Evolutionary conservation across 1,140 invertebrate genomes (phyloP).

Genomic region (Rhopalosiphum padi): DNA sequence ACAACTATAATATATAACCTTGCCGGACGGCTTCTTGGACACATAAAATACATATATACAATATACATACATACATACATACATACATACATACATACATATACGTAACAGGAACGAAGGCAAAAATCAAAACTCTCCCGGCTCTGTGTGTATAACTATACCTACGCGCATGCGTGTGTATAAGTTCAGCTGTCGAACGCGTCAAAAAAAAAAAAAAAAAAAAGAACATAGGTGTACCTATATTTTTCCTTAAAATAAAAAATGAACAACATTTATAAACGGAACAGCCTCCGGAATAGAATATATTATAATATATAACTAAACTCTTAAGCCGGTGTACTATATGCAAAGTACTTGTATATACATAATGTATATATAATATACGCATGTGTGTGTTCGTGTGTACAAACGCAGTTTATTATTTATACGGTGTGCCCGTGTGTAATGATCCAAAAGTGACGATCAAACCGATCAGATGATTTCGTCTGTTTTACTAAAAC

Average conservation of each 20-base stretch:
- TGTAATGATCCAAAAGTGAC: background rate
- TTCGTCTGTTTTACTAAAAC: background rate
- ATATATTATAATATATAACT: constrained; percentile 32
- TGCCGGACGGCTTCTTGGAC: background rate
- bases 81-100: background rate
- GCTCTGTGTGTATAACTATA: background rate
- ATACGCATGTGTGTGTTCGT: background rate
- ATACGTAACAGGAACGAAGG: background rate
- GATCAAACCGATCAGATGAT: background rate
- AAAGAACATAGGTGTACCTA: background rate
- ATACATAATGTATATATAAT: background rate
- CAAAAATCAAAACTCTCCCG: constrained; percentile 45
- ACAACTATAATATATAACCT: background rate
- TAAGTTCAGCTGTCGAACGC: constrained; percentile 31
- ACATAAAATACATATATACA: background rate
- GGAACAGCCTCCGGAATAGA: constrained; percentile 44
- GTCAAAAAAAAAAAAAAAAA: constrained; percentile 2
- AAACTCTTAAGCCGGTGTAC: background rate
- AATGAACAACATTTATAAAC: constrained; percentile 8
- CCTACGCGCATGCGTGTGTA: background rate
- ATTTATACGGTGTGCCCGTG: background rate
- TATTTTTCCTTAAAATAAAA: constrained; percentile 46
- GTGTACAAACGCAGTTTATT: background rate
- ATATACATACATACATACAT: background rate
- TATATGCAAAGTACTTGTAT: background rate